Conservation (phyloP, 2,113 vertebrate genomes). For the Embiotoca jacksoni region DNA sequence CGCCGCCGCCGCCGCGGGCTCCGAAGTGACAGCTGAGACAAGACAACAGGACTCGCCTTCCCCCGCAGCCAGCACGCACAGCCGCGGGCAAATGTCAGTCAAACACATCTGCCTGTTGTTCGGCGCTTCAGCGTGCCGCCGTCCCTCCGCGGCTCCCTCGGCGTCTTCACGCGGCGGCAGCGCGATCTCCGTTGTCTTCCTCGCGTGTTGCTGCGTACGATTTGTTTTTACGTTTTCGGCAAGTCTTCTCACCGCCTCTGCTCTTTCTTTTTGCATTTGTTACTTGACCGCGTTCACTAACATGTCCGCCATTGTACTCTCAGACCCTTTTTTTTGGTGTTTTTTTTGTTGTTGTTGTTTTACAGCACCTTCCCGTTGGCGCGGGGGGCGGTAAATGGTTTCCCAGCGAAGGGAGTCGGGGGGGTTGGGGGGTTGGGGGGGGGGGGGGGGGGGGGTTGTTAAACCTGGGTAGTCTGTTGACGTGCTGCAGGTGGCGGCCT, state of each 20-base stretch:
- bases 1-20: constrained; percentile 32
- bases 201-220: too few relatives aligned
- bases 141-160: too few relatives aligned
- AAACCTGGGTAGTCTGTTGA: constrained; percentile 64
- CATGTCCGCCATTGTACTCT: constrained; percentile 25
- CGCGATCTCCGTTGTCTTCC: too few relatives aligned
- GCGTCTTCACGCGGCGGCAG: too few relatives aligned
- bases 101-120: constrained; percentile 43
- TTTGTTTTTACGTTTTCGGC: background rate
- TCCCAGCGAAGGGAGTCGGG: constrained; percentile 4
- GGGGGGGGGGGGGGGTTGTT: constrained; percentile 42
- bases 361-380: constrained; percentile 46
- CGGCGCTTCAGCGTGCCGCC: constrained; percentile 13
- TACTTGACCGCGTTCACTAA: constrained; percentile 2
- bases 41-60: constrained; percentile 36
- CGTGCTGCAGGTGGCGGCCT: constrained; percentile 76
- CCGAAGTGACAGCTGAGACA: constrained; percentile 74
- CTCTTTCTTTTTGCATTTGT: background rate
- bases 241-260: background rate
- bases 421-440: background rate
- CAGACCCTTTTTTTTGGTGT: constrained; percentile 28
- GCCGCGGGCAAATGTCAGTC: constrained; percentile 59
- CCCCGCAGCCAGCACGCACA: constrained; percentile 37
- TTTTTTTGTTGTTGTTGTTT: background rate
- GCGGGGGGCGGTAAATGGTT: constrained; percentile 61